Evolutionary conservation across 2,113 vertebrate species (phyloP).

Genomic region (Phylloscopus trochilus): DNA sequence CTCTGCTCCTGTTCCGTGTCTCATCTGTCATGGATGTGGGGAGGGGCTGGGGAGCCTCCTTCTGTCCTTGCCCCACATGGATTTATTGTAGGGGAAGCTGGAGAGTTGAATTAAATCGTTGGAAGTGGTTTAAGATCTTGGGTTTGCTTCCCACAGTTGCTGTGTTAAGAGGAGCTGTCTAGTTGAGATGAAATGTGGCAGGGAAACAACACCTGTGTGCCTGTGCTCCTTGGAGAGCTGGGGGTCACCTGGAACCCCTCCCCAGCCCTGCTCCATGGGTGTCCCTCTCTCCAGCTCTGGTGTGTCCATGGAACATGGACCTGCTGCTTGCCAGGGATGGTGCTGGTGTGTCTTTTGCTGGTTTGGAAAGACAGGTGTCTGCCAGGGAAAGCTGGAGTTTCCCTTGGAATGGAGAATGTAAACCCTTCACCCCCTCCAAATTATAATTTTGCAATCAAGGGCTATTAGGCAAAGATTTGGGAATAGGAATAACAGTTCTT

Average conservation of each 20-base stretch:
- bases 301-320: accelerated
- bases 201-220: neutral
- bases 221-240: neutral
- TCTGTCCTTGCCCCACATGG: neutral
- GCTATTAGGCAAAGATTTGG: too few relatives aligned
- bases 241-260: neutral
- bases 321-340: neutral
- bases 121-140: neutral
- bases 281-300: neutral
- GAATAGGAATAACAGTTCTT: too few relatives aligned
- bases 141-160: neutral
- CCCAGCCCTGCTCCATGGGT: neutral
- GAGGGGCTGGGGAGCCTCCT: neutral
- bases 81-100: neutral
- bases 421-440: too few relatives aligned
- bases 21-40: neutral
- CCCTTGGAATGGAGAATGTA: too few relatives aligned
- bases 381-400: too few relatives aligned
- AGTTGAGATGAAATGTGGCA: neutral
- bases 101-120: neutral
- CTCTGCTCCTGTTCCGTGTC: neutral
- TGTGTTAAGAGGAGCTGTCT: neutral
- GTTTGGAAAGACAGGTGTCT: too few relatives aligned
- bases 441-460: too few relatives aligned
- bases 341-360: too few relatives aligned